These are phyloP conservation scores for Hylomyscus alleni DNA, from an alignment of 2,797 vertebrate species.

Conservation along the genomic window DNA sequence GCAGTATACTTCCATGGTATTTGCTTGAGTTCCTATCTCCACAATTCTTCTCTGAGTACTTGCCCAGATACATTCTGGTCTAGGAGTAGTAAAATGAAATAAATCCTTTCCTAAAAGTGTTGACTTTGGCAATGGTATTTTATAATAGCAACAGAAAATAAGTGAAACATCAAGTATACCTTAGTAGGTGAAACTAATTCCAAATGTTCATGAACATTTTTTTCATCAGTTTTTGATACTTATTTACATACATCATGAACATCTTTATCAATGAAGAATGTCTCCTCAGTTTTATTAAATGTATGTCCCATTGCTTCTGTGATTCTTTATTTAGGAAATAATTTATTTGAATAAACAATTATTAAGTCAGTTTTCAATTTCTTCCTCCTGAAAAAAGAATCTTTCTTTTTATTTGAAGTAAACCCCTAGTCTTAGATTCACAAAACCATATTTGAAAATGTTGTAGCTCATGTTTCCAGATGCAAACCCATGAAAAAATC, in stretches of 20 bases:
- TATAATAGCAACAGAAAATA: neutral
- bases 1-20: neutral
- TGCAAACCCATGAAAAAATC: neutral
- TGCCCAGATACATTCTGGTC: too few species aligned
- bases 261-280: slow-evolving; percentile 23
- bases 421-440: neutral
- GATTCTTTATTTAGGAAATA: slow-evolving; percentile 24
- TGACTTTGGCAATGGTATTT: neutral
- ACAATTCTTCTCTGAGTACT: neutral
- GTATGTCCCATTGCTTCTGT: neutral
- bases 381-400: neutral
- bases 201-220: neutral
- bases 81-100: neutral
- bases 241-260: neutral
- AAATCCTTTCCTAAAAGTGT: neutral
- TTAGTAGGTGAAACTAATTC: slow-evolving; percentile 6
- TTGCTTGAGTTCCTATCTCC: neutral
- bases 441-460: neutral
- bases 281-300: slow-evolving; percentile 3
- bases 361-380: neutral
- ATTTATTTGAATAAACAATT: slow-evolving; percentile 38
- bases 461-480: neutral
- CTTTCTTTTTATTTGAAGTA: neutral
- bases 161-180: neutral
- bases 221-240: neutral